Evolutionary conservation across 2,797 vertebrate genomes (phyloP).

Genomic region (Anomalospiza imberbis): DNA sequence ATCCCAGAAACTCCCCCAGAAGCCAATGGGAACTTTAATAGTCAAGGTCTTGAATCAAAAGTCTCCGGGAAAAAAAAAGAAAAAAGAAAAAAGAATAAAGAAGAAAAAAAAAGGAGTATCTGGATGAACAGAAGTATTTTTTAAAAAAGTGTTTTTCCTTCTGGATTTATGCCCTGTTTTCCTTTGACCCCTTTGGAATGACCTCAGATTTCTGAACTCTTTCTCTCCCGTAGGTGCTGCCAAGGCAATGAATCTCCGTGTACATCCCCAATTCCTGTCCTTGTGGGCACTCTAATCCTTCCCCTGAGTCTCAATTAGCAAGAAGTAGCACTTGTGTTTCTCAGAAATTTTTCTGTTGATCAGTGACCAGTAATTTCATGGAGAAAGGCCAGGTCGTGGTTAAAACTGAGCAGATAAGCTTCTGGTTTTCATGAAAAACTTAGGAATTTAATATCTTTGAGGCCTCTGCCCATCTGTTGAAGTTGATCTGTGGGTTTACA

Average conservation of each 20-base stretch:
- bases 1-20: background rate
- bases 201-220: background rate
- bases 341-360: background rate
- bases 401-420: background rate
- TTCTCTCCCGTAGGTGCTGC: background rate
- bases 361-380: background rate
- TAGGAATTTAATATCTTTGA: background rate
- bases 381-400: background rate
- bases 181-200: background rate
- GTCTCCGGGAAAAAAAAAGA: background rate
- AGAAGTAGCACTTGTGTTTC: background rate
- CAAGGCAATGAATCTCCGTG: accelerated
- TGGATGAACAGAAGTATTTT: background rate
- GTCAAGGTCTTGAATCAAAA: background rate
- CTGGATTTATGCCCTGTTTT: background rate
- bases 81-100: no score
- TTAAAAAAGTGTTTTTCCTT: background rate
- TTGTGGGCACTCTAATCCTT: background rate
- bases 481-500: background rate
- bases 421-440: background rate
- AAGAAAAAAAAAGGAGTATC: accelerated
- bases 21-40: background rate
- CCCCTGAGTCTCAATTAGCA: background rate
- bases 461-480: background rate
- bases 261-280: background rate